Percentiles rank a stretch among this genome's conserved stretches.
These are phyloP conservation scores for Thamnaconus septentrionalis DNA, from an alignment of 2,113 vertebrate species.

Conservation along the genomic window DNA sequence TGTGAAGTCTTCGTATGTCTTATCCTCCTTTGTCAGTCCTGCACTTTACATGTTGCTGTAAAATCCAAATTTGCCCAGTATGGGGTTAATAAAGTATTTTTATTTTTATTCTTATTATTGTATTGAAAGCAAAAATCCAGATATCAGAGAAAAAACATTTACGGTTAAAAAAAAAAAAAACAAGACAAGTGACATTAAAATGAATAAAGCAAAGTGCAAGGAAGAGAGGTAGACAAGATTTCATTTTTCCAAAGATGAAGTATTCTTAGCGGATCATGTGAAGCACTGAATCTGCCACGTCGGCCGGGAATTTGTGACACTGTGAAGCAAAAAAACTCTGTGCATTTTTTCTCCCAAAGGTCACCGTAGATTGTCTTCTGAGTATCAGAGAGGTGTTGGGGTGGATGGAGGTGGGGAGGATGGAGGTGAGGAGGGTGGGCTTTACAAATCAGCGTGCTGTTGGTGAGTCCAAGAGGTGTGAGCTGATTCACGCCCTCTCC, in stretches of 20 bases:
- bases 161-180: not conserved
- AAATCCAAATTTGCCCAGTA: not conserved
- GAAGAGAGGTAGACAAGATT: slow-evolving; percentile 60
- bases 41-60: no score
- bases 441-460: slow-evolving; percentile 74
- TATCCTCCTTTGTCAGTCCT: no score
- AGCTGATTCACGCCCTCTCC: slow-evolving; percentile 47
- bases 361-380: slow-evolving; percentile 64
- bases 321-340: slow-evolving; percentile 42
- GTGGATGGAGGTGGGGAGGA: no score
- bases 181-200: not conserved
- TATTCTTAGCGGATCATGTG: not conserved
- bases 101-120: no score
- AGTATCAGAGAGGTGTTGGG: slow-evolving; percentile 34
- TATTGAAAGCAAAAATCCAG: slow-evolving; percentile 8
- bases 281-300: no score
- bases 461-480: slow-evolving; percentile 58
- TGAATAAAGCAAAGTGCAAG: slow-evolving; percentile 21
- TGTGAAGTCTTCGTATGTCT: no score
- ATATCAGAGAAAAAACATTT: not conserved
- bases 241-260: slow-evolving; percentile 11
- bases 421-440: not conserved
- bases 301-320: no score
- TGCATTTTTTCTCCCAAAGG: slow-evolving; percentile 40
- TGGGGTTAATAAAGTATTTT: not conserved